A percentile compares a stretch with the other conserved stretches of the same genome.
Conservation (phyloP, 2,797 vertebrate genomes). For the Chrysocyon brachyurus region DNA sequence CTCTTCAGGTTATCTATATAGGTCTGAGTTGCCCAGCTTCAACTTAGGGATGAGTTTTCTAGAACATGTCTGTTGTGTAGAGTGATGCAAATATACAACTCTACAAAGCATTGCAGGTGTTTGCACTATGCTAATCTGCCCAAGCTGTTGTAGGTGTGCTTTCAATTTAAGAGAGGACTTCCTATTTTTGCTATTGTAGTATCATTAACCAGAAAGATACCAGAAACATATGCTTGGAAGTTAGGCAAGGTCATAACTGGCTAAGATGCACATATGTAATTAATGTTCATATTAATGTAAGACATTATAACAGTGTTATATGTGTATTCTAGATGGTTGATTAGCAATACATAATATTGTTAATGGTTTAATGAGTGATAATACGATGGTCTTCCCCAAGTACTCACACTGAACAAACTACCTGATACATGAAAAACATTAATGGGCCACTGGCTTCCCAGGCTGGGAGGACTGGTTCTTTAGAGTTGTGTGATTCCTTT, state of each 20-base stretch:
- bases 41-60: neutral
- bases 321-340: neutral
- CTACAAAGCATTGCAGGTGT: too few relatives aligned
- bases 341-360: neutral
- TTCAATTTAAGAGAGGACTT: neutral
- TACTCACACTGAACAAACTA: neutral
- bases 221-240: neutral
- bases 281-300: neutral
- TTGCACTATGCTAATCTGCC: accelerated
- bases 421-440: neutral
- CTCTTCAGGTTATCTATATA: neutral
- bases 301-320: neutral
- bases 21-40: neutral
- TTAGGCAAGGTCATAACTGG: neutral
- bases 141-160: accelerated
- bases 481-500: neutral
- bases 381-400: neutral
- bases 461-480: neutral
- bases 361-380: conserved; percentile 9
- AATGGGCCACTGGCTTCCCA: neutral
- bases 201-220: neutral
- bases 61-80: neutral
- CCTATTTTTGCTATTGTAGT: neutral
- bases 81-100: neutral
- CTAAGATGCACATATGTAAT: neutral